Evolutionary conservation across 2,113 vertebrate genomes (phyloP), one percentile per base, ranked within the genome.

Genomic region (Erythrolamprus reginae): DNA sequence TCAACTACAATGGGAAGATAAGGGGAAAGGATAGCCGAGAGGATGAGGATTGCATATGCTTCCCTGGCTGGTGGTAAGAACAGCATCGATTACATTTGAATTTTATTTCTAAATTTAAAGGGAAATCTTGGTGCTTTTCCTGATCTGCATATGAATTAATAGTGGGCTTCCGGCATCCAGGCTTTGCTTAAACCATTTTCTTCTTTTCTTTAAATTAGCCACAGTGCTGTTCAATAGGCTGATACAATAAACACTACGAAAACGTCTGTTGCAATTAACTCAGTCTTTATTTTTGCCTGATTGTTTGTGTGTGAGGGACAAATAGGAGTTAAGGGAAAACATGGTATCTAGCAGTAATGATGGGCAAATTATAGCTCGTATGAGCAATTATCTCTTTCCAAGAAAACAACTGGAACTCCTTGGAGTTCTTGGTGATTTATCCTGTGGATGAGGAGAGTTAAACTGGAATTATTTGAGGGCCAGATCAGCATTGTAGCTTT

Each of bases 31-130:
- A n/a, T 15, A 90, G 58, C 77, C 90, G 0, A 21, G 48, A 92
- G 91, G 86, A 51, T 5, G 52, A 90, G 45, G 0, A 84, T 42
- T 94, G 90, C 87, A 0, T 87, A 13, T 89, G 87, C 48, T 87
- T 1, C 90, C 19, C 0, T 92, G 52, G 53, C 38, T 94, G 90
- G 33, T 89, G 86, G 85, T 82, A 82, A 93, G 92, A 94, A 38
- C 23, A 94, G 90, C 50, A 89, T 82, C 0, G 21, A 87, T 94
- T 94, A n/a, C 2, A 28, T 51, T 52, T 83, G 15, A 92, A 86
- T 87, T 92, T 90, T 89, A 24, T 48, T 93, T 95, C 92, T 88
- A 56, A 90, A 56, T 91, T 95, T 90, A 92, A 92, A 95, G 23
- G 52, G 26, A 89, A 94, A 88, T 82, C 23, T 90, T 26, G 0